Base-by-base conservation (phyloP, 2,797 vertebrate species). In the Sebastes aleutianus region DNA sequence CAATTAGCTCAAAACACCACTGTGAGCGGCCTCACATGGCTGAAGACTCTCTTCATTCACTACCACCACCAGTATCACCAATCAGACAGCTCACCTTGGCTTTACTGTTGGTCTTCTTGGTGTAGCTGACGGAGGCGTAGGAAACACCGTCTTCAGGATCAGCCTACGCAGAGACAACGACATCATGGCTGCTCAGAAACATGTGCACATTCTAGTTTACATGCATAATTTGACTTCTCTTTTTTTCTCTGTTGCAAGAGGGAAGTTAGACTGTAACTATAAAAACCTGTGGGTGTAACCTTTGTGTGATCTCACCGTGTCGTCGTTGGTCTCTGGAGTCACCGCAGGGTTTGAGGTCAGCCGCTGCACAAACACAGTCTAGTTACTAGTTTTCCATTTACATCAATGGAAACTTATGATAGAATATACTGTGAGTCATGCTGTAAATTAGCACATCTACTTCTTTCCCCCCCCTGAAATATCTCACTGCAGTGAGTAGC, bases 71-170 rank as follows among this genome's bases (percentile, higher is more conserved):
- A 1, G 8, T n/a, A 1, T 8, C 6, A 20, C 18, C 56, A 20
- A 53, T 11, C 57, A 53, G n/a, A 16, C 11, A 63, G 22, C 75
- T 70, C 2, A 78, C 75, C 67, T 10, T 29, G 1, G 22, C 39
- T 61, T 7, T 27, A 4, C 29, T 22, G 14, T 3, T 9, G 10
- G 4, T 20, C n/a, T 16, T 77, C 57, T 20, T 43, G 64, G 8
- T 47, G 69, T 34, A 70, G 78, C 24, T 80, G 58, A 80, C 2
- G 20, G 70, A 43, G 64, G 64, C 39, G 26, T 85, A 80, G 58
- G 16, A 74, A n/a, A 77, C 68, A 1, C 12, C 76, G 2, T 67
- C 73, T n/a, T 65, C 74, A 50, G 73, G 70, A 18, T 74, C 64
- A 2, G 12, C 34, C 74, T 80, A 3, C 16, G 53, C 3, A 54